phyloP scores from a whole-genome alignment of 2,113 vertebrate species.

The Oreochromis aureus region DNA sequence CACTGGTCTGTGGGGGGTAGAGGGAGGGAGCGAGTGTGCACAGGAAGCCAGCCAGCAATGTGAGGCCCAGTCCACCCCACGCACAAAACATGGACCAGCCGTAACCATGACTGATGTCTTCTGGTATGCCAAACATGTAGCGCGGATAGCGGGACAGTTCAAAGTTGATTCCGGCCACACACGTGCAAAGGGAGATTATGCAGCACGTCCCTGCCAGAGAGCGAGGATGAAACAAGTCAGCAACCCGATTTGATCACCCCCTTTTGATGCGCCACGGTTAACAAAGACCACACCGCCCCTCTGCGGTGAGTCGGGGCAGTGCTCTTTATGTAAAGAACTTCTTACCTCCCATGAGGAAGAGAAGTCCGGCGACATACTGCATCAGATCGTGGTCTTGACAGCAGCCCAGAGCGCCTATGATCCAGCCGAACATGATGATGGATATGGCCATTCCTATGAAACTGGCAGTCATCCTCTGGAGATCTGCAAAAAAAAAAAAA shows the following conservation, averaged over 20 bases:
- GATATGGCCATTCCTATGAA: conserved; percentile 92
- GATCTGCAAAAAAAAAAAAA: conserved; percentile 65
- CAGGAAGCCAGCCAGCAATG: conserved; percentile 95
- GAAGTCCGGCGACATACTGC: conserved; percentile 92
- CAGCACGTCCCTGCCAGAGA: conserved; percentile 89
- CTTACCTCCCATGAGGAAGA: conserved; percentile 95
- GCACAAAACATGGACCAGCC: conserved; percentile 99
- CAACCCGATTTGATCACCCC: not conserved
- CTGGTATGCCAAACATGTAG: conserved; percentile 93
- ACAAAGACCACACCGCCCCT: conserved; percentile 36
- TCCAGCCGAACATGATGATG: conserved; percentile 90
- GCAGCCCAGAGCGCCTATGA: conserved; percentile 87
- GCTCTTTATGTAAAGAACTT: conserved; percentile 17
- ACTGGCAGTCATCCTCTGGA: conserved; percentile 90
- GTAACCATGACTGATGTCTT: conserved; percentile 97
- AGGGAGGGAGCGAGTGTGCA: conserved; percentile 97
- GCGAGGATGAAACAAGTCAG: not conserved
- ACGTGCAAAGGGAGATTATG: conserved; percentile 98
- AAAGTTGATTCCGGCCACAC: conserved; percentile 98
- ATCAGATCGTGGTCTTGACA: conserved; percentile 90
- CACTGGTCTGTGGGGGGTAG: conserved; percentile 84
- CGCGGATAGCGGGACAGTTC: conserved; percentile 96
- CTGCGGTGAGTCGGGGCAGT: conserved; percentile 27
- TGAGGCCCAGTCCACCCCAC: conserved; percentile 96
- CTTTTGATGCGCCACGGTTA: conserved; percentile 3